Evolutionary conservation across 2,113 vertebrate genomes (phyloP), one percentile per base, ranked within the genome.

Genomic region (Pseudorhombus dupliciocellatus): DNA sequence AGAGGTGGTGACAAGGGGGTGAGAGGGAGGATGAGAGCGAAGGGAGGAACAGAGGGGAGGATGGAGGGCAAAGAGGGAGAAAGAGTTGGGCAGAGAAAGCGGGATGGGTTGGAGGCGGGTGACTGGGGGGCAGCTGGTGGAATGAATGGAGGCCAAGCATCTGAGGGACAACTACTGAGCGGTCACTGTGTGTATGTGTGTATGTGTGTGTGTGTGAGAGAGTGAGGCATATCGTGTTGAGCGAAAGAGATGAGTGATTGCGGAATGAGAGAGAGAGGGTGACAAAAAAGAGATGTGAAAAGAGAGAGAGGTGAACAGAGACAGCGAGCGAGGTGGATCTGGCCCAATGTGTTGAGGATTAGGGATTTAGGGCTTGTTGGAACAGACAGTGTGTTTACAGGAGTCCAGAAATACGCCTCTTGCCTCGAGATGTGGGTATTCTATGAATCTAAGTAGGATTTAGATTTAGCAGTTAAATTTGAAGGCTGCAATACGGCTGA

Each of bases 121-220:
- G 68, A 59, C 62, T 75, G 31, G 16, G 60, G 63, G 79, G 54
- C 51, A 75, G 77, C 70, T 79, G 64, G 66, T 68, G 55, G 75
- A 75, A 82, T 50, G 81, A 84, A 77, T 64, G 55, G 15, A 81
- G 37, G 77, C 55, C 65, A 70, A 80, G 72, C 63, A 79, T 80
- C 86, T 22, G 30, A 78, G 89, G 84, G 88, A 89, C 80, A 50
- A 63, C 75, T 75, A 78, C 66, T 44, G 72, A 75, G 80, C 53
- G 61, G 83, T 81, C 83, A 86, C 16, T 57, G 70, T 70, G 64
- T 62, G 69, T 31, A 58, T 30, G 5, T 70, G 66, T 22, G 26
- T 48, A 1, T 18, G 56, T 28, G 22, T 68, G 7, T 61, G 61
- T 59, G 21, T 70, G 46, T 70, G 63, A 0, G 16, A 42, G 46